phyloP scores from a whole-genome alignment of 1,140 invertebrate genomes.

The Drosophila bipectinata region DNA sequence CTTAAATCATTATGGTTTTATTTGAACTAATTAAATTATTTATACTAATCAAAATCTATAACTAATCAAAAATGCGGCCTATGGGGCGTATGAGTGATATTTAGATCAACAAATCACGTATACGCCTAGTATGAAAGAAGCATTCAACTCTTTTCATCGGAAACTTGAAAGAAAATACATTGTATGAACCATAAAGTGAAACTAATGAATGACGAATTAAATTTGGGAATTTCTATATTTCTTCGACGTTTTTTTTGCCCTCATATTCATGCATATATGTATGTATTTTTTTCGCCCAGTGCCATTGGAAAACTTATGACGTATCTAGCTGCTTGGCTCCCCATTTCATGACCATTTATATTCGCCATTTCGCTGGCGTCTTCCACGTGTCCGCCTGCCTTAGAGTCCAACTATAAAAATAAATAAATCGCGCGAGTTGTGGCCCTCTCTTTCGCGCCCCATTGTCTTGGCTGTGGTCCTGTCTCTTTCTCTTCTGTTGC shows the following conservation, averaged over 20 bases:
- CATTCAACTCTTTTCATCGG: no score
- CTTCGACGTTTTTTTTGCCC: background rate
- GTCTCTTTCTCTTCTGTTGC: background rate
- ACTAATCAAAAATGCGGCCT: no score
- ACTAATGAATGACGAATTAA: background rate
- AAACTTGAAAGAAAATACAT: no score
- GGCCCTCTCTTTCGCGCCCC: background rate
- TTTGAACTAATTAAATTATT: no score
- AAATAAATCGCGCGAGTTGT: conserved; percentile 50
- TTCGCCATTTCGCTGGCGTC: conserved; percentile 44
- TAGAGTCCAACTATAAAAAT: conserved; percentile 70
- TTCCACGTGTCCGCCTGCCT: conserved; percentile 40
- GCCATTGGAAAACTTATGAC: conserved; percentile 30
- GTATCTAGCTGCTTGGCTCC: conserved; percentile 19
- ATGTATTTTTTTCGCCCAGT: conserved; percentile 6
- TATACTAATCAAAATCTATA: no score
- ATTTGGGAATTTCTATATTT: background rate
- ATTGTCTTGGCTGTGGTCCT: background rate
- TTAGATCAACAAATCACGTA: no score
- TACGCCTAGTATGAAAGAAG: no score
- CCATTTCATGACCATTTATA: conserved; percentile 27
- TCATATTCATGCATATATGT: background rate
- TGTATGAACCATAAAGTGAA: background rate
- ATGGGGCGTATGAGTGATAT: no score
- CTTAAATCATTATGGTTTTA: no score